Base-by-base conservation (phyloP, 1,140 invertebrate species). In the Pseudomyrmex dendroicus region DNA sequence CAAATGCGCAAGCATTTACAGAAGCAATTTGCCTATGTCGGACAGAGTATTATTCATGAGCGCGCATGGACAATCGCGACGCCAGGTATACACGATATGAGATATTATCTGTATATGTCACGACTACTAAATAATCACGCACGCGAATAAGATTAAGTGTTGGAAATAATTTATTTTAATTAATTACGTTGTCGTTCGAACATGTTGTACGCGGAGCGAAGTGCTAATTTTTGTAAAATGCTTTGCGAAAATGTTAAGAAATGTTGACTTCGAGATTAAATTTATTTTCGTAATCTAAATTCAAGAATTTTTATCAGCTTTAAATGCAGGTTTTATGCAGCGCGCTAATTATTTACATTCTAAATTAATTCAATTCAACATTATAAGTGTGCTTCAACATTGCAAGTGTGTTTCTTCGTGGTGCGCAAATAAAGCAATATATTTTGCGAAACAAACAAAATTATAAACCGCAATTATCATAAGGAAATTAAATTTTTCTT, bases 401-500 rank as follows among this genome's bases (percentile, higher is more conserved):
- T 15, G 1, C 54, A 20, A 13, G 17, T 25, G 44, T n/a, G 44
- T n/a, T 48, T 25, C 17, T 54, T 22, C 35, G 64, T 13, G n/a
- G 12, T 12, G 13, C 20, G 17, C 9, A 56, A 48, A 78, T 78
- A n/a, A 76, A 8, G 13, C 63, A 3, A 25, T 15, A 44, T 1
- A 17, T 66, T 68, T 15, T 25, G 64, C 15, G 44, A 0, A 68
- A 25, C n/a, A 46, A 70, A 59, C 48, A 9, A 9, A 7, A 35
- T 5, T 35, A 7, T 35, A 35, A 5, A 35, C 35, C 35, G 13
- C 15, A 70, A 67, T 78, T 68, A 59, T 10, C 9, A 22, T 4
- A 12, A 48, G 68, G 15, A 12, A 61, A 68, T 80, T 70, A 70
- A 57, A 78, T 59, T 59, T 78, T n/a, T 44, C 15, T 68, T 44